phyloP scores from a whole-genome alignment of 2,888 invertebrate genomes.

The Drosophila incognita region DNA sequence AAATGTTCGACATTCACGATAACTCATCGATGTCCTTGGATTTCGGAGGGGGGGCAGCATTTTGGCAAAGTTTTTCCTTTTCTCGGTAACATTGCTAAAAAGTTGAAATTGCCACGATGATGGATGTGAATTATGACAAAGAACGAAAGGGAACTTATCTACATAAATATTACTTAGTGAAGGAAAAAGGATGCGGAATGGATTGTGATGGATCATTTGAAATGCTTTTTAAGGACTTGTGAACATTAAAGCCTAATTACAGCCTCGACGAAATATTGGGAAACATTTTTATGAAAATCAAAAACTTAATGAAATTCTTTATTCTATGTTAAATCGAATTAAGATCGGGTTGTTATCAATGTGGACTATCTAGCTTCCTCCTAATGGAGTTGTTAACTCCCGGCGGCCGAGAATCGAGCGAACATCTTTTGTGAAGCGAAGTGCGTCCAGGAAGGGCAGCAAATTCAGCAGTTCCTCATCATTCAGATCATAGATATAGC shows the following conservation, averaged over 20 bases:
- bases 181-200: not conserved
- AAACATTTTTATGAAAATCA: not conserved
- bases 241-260: not conserved
- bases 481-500: conserved; percentile 50
- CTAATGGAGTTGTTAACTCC: not conserved
- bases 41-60: not conserved
- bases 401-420: conserved; percentile 56
- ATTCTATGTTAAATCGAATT: not conserved
- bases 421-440: conserved; percentile 65
- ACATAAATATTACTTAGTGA: not conserved
- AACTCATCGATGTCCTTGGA: conserved; percentile 24
- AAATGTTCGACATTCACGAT: conserved; percentile 39
- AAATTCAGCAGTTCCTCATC: conserved; percentile 62
- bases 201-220: not conserved
- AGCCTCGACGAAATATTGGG: not conserved
- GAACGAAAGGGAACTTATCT: not conserved
- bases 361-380: not conserved
- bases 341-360: not conserved
- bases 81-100: not conserved
- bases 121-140: not conserved
- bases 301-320: not conserved
- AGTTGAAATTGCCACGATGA: conserved; percentile 9
- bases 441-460: conserved; percentile 65
- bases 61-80: conserved; percentile 3
- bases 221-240: not conserved